Conservation (phyloP, 1,140 invertebrate species). For the Chironomus tepperi region DNA sequence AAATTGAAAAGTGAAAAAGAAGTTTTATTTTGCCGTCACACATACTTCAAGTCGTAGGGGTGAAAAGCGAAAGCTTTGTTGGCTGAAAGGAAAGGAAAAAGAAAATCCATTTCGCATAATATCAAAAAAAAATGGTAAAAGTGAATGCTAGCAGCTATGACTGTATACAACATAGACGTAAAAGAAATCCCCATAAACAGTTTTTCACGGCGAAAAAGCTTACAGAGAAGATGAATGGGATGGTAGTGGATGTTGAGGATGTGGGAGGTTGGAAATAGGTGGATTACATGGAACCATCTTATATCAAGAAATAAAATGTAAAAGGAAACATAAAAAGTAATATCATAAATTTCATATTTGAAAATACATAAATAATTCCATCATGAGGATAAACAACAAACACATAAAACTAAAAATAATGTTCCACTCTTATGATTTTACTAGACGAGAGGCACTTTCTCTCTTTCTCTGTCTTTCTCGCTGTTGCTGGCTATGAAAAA, state of each 20-base stretch:
- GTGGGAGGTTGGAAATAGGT: not conserved
- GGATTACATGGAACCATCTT: not conserved
- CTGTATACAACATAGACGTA: not conserved
- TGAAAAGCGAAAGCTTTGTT: too few species aligned
- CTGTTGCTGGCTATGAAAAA: too few species aligned
- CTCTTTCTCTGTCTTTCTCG: not conserved
- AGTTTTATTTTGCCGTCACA: too few species aligned
- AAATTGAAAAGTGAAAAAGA: too few species aligned
- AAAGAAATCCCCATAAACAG: not conserved
- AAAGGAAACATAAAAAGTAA: conserved; percentile 20
- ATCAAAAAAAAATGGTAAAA: too few species aligned
- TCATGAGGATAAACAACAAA: conserved; percentile 22
- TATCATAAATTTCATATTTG: conserved; percentile 24
- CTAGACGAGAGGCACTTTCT: not conserved
- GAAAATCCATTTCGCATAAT: not conserved
- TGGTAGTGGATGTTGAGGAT: not conserved
- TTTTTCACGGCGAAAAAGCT: not conserved
- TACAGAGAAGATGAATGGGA: not conserved
- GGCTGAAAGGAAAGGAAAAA: not conserved
- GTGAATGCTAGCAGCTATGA: too few species aligned
- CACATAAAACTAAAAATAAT: conserved; percentile 24
- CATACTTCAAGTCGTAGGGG: too few species aligned
- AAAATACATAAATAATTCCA: conserved; percentile 23
- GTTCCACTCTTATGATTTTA: not conserved
- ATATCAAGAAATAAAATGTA: not conserved